phyloP scores from a whole-genome alignment of 2,113 vertebrate species.

The Pteropus alecto region DNA sequence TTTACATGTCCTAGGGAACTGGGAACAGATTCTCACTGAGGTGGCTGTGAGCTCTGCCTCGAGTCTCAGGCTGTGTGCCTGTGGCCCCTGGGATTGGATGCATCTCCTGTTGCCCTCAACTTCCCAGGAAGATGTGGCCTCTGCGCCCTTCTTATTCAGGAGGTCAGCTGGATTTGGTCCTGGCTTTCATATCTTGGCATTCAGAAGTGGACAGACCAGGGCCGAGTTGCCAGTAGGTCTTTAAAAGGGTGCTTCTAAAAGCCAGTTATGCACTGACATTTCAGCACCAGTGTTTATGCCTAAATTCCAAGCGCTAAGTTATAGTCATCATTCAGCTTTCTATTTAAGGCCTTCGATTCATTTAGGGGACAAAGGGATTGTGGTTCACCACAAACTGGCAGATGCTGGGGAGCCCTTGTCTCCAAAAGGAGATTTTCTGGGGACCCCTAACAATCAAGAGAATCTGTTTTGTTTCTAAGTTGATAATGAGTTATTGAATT shows the following conservation, averaged over 20 bases:
- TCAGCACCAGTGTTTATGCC: background rate
- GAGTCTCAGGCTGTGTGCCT: background rate
- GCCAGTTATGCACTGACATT: background rate
- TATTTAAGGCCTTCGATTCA: background rate
- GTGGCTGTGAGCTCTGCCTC: background rate
- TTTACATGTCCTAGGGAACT: background rate
- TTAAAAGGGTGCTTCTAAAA: background rate
- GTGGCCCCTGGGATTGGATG: background rate
- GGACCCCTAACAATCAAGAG: background rate
- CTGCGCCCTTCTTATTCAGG: background rate
- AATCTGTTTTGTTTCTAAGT: background rate
- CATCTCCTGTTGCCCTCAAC: background rate
- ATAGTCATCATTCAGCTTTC: background rate
- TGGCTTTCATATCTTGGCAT: background rate
- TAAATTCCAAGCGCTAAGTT: background rate
- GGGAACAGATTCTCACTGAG: accelerated
- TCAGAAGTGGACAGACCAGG: background rate
- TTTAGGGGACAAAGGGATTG: background rate
- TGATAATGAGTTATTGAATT: background rate
- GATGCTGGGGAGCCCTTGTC: background rate
- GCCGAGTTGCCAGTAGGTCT: background rate
- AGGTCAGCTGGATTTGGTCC: background rate
- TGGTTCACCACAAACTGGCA: background rate
- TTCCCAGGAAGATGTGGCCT: background rate
- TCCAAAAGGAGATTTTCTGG: background rate